These are phyloP conservation scores for Clarias gariepinus DNA, from an alignment of 2,113 vertebrate genomes.

Conservation along the genomic window DNA sequence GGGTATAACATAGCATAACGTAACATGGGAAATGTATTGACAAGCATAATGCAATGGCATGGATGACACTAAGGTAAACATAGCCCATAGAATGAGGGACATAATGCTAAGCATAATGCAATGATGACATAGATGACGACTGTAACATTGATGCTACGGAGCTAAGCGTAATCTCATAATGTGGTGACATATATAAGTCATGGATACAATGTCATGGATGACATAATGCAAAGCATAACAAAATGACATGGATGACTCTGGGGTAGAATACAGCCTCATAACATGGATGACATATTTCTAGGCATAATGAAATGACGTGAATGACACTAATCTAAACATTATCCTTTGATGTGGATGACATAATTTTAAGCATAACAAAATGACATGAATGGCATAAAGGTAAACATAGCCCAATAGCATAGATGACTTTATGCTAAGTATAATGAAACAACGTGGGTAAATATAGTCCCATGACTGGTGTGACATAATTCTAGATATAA, in stretches of 20 bases:
- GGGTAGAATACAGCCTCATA: background rate
- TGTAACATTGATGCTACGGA: background rate
- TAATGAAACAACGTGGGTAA: no score
- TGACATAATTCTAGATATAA: background rate
- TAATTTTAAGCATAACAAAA: background rate
- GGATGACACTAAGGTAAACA: background rate
- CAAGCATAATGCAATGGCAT: no score
- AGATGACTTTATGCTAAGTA: background rate
- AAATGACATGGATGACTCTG: background rate
- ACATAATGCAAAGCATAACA: background rate
- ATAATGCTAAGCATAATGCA: background rate
- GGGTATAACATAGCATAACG: no score
- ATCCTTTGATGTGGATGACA: background rate
- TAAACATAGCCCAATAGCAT: background rate
- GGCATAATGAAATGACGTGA: background rate
- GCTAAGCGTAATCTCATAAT: background rate
- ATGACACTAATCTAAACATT: background rate
- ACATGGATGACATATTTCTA: background rate
- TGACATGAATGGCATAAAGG: background rate
- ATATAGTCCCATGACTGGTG: background rate
- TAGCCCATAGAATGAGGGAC: background rate
- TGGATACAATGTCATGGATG: background rate
- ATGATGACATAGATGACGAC: background rate
- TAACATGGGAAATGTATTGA: no score
- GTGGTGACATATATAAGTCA: background rate